Conservation (phyloP, 2,888 invertebrate genomes). For the Xanthostigma xanthostigma region DNA sequence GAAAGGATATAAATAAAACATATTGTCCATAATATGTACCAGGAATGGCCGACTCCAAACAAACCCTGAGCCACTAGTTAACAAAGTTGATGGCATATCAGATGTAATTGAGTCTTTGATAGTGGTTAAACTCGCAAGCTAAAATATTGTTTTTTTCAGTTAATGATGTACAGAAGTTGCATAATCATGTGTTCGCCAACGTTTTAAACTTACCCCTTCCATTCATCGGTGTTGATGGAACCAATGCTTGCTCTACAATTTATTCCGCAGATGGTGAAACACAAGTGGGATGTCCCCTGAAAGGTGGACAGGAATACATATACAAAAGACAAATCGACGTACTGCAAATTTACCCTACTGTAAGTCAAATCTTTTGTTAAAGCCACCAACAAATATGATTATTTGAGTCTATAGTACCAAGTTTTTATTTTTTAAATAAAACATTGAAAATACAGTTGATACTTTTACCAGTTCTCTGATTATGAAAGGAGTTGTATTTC, state of each 20-base stretch:
- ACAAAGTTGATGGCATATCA: no score
- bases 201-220: slow-evolving; percentile 50
- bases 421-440: no score
- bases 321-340: slow-evolving; percentile 51
- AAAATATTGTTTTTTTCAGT: slow-evolving; percentile 23
- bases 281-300: slow-evolving; percentile 49
- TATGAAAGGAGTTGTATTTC: no score
- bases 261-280: slow-evolving; percentile 39
- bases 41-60: no score
- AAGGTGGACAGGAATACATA: slow-evolving; percentile 47
- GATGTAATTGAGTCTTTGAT: no score
- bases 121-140: no score
- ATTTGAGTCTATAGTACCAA: no score
- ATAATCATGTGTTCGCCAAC: slow-evolving; percentile 44
- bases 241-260: slow-evolving; percentile 48
- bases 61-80: no score
- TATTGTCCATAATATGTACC: no score
- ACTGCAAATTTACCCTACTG: slow-evolving; percentile 37
- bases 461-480: no score
- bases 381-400: neutral
- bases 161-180: slow-evolving; percentile 35
- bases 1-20: no score
- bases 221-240: slow-evolving; percentile 61
- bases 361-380: slow-evolving; percentile 18
- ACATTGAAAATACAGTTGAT: no score